Percentiles rank a stretch among this genome's conserved stretches.
phyloP scores from a whole-genome alignment of 2,113 vertebrate species.

The Neolamprologus toae region DNA sequence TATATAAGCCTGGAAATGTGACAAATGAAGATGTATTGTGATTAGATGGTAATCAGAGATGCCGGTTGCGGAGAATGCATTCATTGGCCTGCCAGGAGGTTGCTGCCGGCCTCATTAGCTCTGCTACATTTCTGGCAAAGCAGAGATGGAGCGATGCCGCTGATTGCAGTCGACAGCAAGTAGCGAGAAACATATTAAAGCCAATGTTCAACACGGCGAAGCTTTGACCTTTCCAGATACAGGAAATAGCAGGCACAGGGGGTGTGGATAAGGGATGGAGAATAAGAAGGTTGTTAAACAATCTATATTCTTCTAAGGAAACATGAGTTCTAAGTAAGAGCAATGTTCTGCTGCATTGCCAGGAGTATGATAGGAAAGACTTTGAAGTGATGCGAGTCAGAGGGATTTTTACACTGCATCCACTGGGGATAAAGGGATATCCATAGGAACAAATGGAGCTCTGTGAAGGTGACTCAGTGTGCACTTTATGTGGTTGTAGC shows the following conservation, averaged over 20 bases:
- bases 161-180: constrained; percentile 21
- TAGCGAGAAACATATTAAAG: constrained; percentile 15
- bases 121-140: constrained; percentile 2
- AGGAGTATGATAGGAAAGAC: neutral
- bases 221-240: constrained; percentile 14
- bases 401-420: neutral
- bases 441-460: neutral
- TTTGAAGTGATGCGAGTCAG: neutral
- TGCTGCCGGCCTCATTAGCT: constrained; percentile 30
- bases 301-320: neutral
- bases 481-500: neutral
- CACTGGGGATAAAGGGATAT: constrained; percentile 3
- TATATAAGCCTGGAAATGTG: neutral
- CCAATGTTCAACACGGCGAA: constrained; percentile 2
- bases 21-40: constrained; percentile 13
- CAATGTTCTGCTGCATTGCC: neutral
- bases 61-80: neutral
- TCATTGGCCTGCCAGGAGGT: constrained; percentile 4
- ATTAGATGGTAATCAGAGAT: constrained; percentile 5
- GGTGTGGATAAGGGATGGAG: neutral
- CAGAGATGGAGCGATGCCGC: constrained; percentile 19
- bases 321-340: neutral
- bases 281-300: neutral
- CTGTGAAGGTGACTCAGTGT: constrained; percentile 22
- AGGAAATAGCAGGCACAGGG: neutral